Evolutionary conservation across 2,888 invertebrate genomes (phyloP).

Genomic region (Drosophila aldrichi): DNA sequence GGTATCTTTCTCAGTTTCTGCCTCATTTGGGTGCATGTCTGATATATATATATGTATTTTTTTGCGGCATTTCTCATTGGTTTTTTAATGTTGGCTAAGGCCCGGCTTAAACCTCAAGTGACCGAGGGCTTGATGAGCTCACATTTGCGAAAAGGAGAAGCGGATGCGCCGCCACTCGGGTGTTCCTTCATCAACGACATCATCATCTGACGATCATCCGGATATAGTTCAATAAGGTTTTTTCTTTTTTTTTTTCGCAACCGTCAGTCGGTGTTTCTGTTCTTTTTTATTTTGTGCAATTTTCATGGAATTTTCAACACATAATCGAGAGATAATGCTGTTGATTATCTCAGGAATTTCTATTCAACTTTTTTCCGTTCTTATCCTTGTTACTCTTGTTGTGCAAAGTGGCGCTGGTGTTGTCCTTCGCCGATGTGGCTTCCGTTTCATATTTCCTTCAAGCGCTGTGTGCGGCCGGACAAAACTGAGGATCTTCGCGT

Average conservation of each 20-base stretch:
- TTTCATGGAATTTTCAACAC: constrained; percentile 74
- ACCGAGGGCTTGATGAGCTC: constrained; percentile 71
- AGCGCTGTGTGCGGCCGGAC: constrained; percentile 63
- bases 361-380: constrained; percentile 32
- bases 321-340: constrained; percentile 72
- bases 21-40: constrained; percentile 41
- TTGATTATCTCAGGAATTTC: constrained; percentile 76
- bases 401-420: constrained; percentile 66
- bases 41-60: constrained; percentile 19
- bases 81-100: constrained; percentile 69
- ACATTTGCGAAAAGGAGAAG: constrained; percentile 66
- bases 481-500: constrained; percentile 47
- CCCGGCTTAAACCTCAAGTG: constrained; percentile 77
- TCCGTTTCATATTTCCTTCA: constrained; percentile 70
- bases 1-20: background rate
- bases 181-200: constrained; percentile 57
- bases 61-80: constrained; percentile 55
- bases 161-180: constrained; percentile 77
- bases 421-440: constrained; percentile 56
- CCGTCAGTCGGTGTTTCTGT: constrained; percentile 49
- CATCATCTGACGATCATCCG: constrained; percentile 76
- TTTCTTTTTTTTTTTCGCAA: constrained; percentile 35
- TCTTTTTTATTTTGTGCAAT: constrained; percentile 60
- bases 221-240: constrained; percentile 72
- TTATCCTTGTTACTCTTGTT: constrained; percentile 33